Conservation (phyloP, 2,797 vertebrate genomes). For the Chaunax sp. region DNA sequence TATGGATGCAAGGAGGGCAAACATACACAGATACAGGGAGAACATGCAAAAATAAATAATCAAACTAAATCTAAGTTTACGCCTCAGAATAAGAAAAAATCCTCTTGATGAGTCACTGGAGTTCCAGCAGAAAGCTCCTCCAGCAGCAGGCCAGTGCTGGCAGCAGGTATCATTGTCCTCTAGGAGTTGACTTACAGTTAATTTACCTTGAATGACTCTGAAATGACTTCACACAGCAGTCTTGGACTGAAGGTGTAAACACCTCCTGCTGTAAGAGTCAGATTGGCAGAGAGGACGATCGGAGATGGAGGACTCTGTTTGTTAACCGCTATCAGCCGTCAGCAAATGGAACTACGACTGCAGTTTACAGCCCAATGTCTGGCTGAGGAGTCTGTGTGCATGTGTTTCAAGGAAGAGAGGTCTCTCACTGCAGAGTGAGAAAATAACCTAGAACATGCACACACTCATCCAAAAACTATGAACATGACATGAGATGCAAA, state of each 20-base stretch:
- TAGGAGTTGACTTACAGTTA: background rate
- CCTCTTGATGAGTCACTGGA: no score
- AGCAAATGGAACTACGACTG: conserved; percentile 48
- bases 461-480: background rate
- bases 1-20: no score
- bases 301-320: conserved; percentile 7
- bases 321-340: conserved; percentile 19
- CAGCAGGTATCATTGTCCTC: conserved; percentile 7
- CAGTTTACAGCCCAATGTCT: conserved; percentile 25
- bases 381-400: conserved; percentile 2
- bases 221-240: background rate
- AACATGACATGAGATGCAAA: no score
- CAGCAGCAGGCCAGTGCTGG: background rate
- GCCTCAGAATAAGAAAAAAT: no score
- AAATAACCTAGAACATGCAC: conserved; percentile 1
- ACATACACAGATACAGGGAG: no score
- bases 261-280: conserved; percentile 1
- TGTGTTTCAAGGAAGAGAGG: conserved; percentile 6
- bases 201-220: background rate
- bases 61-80: no score
- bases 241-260: background rate
- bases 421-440: conserved; percentile 27
- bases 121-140: no score
- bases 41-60: no score
- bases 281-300: background rate